These are phyloP conservation scores for Lagopus leucura DNA, from an alignment of 2,113 vertebrate genomes.

Conservation along the genomic window DNA sequence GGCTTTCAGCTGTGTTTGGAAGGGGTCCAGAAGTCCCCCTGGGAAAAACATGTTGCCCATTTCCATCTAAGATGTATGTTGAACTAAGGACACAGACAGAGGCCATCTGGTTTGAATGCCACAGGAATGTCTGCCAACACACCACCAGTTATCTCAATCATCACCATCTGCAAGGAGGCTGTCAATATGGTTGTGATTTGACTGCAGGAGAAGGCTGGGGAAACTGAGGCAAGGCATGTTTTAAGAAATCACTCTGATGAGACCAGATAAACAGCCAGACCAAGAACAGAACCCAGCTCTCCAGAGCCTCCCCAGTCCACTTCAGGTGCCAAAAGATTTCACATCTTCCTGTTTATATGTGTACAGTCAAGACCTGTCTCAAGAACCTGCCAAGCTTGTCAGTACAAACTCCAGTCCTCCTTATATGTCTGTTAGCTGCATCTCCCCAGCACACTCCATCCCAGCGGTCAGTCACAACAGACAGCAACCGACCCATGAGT, in stretches of 20 bases:
- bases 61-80: not conserved
- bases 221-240: conserved; percentile 16
- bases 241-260: not conserved
- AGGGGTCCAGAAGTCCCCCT: not conserved
- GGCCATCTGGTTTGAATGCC: not conserved
- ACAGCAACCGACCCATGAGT: not conserved
- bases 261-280: not conserved
- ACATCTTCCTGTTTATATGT: not conserved
- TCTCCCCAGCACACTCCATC: not conserved
- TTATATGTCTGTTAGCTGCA: not conserved
- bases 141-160: not conserved
- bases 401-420: not conserved
- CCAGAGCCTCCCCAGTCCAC: not conserved
- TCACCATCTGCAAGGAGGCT: not conserved
- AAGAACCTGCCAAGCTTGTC: conserved; percentile 9
- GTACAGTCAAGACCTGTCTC: not conserved
- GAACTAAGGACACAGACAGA: not conserved
- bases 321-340: not conserved
- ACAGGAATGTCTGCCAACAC: not conserved
- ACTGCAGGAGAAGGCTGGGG: not conserved
- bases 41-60: not conserved
- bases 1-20: not conserved
- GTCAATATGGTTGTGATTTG: not conserved
- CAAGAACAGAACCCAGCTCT: not conserved
- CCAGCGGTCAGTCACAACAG: not conserved